phyloP scores from a whole-genome alignment of 2,113 vertebrate species.

The Cebidichthys violaceus region DNA sequence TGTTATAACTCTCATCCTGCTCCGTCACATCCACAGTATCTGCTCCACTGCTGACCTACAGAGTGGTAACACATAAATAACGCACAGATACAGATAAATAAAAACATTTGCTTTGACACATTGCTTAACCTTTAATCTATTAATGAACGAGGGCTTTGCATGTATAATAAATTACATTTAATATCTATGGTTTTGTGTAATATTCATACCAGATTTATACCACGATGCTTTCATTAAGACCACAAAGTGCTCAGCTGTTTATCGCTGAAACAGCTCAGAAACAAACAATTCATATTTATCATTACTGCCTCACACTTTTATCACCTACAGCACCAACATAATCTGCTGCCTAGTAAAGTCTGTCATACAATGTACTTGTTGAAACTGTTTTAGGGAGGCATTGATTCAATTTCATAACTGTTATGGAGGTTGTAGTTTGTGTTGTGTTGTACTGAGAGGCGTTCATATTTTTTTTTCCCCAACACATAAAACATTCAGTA shows the following conservation, averaged over 20 bases:
- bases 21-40: constrained; percentile 64
- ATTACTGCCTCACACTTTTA: not conserved
- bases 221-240: not conserved
- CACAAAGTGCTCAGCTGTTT: not conserved
- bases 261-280: not conserved
- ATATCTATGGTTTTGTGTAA: not conserved
- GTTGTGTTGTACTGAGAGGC: not conserved
- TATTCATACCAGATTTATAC: not conserved
- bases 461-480: not conserved
- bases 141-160: not conserved
- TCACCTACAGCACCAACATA: not conserved
- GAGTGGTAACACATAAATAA: constrained; percentile 12
- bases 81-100: not conserved
- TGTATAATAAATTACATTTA: not conserved
- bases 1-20: constrained; percentile 69
- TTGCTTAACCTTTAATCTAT: not conserved
- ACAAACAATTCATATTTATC: not conserved
- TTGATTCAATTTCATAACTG: not conserved
- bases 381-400: not conserved
- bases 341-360: not conserved
- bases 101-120: not conserved
- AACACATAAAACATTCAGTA: not conserved
- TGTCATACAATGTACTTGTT: not conserved
- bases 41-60: constrained; percentile 38
- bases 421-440: not conserved